Conservation (phyloP, 2,888 invertebrate genomes). For the Palloptera scutellata region DNA sequence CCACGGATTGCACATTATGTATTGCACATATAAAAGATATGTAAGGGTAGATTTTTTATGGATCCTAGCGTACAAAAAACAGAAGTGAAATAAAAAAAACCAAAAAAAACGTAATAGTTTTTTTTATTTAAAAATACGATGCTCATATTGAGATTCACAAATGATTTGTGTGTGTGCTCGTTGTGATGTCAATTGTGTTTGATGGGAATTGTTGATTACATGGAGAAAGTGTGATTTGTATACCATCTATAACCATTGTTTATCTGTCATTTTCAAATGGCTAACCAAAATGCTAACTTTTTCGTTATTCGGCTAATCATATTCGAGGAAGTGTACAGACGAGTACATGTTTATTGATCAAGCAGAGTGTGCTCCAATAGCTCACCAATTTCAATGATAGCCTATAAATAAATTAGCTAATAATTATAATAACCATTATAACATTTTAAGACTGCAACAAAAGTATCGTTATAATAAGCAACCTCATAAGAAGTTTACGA, state of each 20-base stretch:
- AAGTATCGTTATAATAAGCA: too few relatives aligned
- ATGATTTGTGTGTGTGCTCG: neutral
- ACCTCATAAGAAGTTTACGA: too few relatives aligned
- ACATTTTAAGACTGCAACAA: too few relatives aligned
- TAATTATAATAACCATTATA: too few relatives aligned
- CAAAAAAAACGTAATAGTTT: slow-evolving; percentile 19
- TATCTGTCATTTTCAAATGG: slow-evolving; percentile 1
- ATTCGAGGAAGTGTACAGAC: too few relatives aligned
- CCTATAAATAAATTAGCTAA: too few relatives aligned
- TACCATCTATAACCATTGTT: neutral
- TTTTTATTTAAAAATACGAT: slow-evolving; percentile 1
- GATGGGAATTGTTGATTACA: slow-evolving; percentile 27
- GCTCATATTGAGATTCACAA: neutral
- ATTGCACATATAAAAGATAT: slow-evolving; percentile 5
- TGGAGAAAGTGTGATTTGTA: slow-evolving; percentile 18
- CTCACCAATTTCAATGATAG: too few relatives aligned
- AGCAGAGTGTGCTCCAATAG: too few relatives aligned
- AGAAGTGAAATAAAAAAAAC: slow-evolving; percentile 14
- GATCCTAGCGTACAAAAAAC: too few relatives aligned
- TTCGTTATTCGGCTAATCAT: too few relatives aligned
- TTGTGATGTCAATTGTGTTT: slow-evolving; percentile 25
- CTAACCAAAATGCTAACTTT: neutral
- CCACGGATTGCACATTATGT: slow-evolving; percentile 22
- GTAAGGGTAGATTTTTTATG: neutral
- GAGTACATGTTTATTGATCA: too few relatives aligned